Conservation (phyloP, 2,797 vertebrate species). For the Pangasius djambal region DNA sequence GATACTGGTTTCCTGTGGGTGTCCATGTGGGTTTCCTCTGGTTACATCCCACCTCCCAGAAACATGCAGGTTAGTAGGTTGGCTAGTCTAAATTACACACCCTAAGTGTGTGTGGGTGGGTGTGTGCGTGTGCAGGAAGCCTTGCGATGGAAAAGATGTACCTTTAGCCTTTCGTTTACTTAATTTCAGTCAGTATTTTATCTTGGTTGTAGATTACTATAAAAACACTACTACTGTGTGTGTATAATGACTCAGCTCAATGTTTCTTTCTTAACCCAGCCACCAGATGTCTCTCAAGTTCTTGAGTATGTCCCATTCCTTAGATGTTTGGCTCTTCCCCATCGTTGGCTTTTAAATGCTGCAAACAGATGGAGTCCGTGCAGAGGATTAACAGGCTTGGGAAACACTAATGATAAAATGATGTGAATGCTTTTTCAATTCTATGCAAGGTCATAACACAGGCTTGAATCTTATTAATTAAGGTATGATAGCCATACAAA, state of each 20-base stretch:
- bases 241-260: neutral
- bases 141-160: neutral
- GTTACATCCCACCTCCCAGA: neutral
- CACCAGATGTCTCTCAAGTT: conserved; percentile 21
- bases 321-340: neutral
- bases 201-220: neutral
- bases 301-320: neutral
- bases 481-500: neutral
- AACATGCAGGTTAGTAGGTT: neutral
- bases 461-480: neutral
- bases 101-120: no score
- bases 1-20: neutral
- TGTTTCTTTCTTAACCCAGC: neutral
- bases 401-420: neutral
- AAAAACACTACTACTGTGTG: neutral
- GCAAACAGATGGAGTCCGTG: conserved; percentile 9
- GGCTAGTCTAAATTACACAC: no score
- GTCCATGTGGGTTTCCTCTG: neutral
- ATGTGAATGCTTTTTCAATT: neutral
- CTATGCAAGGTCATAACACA: neutral
- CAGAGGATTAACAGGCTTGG: neutral
- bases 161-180: neutral
- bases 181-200: neutral
- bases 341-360: neutral
- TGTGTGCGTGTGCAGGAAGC: neutral